Base-by-base conservation (phyloP, 2,113 vertebrate genomes). In the Campylorhamphus procurvoides region DNA sequence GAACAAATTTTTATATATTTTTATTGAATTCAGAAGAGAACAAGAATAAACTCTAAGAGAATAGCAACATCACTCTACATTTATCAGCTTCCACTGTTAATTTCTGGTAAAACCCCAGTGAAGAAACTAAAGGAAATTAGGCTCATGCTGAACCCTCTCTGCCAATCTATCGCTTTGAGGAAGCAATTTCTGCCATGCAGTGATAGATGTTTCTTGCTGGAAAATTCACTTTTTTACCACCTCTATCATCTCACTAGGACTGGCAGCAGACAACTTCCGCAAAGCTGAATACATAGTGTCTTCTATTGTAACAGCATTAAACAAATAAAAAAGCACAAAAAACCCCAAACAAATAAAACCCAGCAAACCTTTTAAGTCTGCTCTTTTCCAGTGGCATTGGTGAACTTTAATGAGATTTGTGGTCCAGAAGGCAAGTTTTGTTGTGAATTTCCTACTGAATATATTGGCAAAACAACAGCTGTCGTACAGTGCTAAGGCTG, bases 381-480 rank as follows among this genome's bases (percentile, higher is more conserved):
- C 35, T 84, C 31, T 91, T 35, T 90, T 84, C 73, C 53, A 93
- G 42, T 87, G 79, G 69, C 77, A 60, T 24, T 37, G 27, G 62
- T 76, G 92, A 84, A 66, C 42, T 84, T 92, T 60, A 93, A 96
- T 71, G 72, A 95, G 78, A 84, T 49, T 72, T 1, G 0, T 50
- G 53, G 76, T 86, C 84, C 91, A 85, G 91, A 75, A 92, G 74
- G 64, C 27, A 3, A 90, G 87, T 93, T 93, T 82, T 82, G 84
- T 90, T 92, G 81, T 50, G 25, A 68, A 80, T 87, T 90, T 94
- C 83, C 72, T 80, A 46, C 74, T 53, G 64, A 93, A 75, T 60
- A 29, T 78, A 53, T 58, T 96, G 92, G 93, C 96, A 92, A 93
- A 94, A 94, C 85, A 88, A 88, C 90, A 94, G 92, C 88, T 93